Base-by-base conservation (phyloP, 1,140 invertebrate species). In the Caenorhabditis remanei region DNA sequence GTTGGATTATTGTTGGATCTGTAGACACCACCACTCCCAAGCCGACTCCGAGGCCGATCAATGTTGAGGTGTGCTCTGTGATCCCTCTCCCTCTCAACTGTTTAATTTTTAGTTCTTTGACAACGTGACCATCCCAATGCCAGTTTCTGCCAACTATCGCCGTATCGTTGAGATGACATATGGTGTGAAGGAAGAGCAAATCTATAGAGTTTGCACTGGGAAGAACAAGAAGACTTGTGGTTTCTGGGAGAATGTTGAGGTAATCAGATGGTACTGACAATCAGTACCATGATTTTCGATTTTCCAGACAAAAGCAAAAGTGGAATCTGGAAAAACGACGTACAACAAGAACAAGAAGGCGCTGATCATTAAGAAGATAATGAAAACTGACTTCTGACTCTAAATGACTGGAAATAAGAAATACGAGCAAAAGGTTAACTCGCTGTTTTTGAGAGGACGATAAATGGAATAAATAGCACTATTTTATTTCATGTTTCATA, bases 271-370 rank as follows among this genome's bases (percentile, higher is more conserved):
- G 16, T 43, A 2, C 11, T 32, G 8, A 6, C 1, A 32, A 41
- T 40, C n/a, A n/a, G 32, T 1, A 4, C 40, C 61, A 32, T 4
- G 8, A 58, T n/a, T n/a, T 19, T n/a, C 13, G 3, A 40, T 14
- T 24, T 71, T 71, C 19, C 65, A 71, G 65, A 71, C 65, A 46
- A 71, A 71, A 46, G 41, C 40, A 19, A 71, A 71, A n/a, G 65
- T 71, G 40, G 65, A 43, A n/a, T 43, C 65, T n/a, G 65, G 65
- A 46, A 71, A 71, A 71, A 71, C 65, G 65, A 71, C 65, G 41
- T 71, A 71, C 65, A 71, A 71, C 16, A 71, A 71, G 41, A 71
- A 71, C 40, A 71, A 71, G 41, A 71, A 71, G 41, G 65, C 65
- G 65, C 19, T 71, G 41, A 71, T 71, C 24, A 71, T 71, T 41